Evolutionary conservation across 2,113 vertebrate genomes (phyloP).

Genomic region (Tamias sibiricus): DNA sequence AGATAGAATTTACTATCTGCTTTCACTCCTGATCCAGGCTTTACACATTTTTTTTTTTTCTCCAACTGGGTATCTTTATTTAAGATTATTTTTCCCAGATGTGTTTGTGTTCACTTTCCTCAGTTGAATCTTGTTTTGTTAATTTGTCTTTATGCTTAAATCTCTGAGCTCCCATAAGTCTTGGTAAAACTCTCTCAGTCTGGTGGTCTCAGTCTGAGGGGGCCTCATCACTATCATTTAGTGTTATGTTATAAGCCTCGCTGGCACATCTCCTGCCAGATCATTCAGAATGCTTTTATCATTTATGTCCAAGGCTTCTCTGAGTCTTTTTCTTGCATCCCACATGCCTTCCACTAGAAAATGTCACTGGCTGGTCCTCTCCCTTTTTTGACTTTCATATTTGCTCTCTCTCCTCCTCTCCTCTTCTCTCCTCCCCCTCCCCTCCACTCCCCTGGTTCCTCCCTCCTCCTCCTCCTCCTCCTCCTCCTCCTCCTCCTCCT

Average conservation of each 20-base stretch:
- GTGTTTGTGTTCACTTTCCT: not conserved
- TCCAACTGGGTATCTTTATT: constrained; percentile 29
- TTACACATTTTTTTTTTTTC: not conserved
- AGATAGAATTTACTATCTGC: not conserved
- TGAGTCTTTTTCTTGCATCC: not conserved
- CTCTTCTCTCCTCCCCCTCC: not conserved
- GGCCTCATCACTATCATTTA: not conserved
- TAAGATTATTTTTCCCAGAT: constrained; percentile 52
- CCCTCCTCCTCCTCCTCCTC: too few species aligned
- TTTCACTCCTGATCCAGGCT: not conserved
- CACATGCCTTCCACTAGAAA: not conserved
- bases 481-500: not conserved
- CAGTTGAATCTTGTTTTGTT: constrained; percentile 28
- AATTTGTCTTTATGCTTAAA: not conserved
- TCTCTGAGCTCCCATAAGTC: constrained; percentile 7
- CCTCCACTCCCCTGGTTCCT: too few species aligned
- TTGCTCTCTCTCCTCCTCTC: not conserved
- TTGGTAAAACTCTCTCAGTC: not conserved
- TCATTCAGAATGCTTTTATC: not conserved
- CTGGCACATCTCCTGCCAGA: not conserved
- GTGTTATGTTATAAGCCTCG: not conserved
- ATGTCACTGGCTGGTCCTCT: not conserved
- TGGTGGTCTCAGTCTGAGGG: not conserved
- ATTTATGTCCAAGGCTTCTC: not conserved
- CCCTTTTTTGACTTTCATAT: not conserved